A percentile compares a stretch with the other conserved stretches of the same genome.
These are phyloP conservation scores for Fragum whitleyi DNA, from an alignment of 2,888 invertebrate genomes.

Conservation along the genomic window DNA sequence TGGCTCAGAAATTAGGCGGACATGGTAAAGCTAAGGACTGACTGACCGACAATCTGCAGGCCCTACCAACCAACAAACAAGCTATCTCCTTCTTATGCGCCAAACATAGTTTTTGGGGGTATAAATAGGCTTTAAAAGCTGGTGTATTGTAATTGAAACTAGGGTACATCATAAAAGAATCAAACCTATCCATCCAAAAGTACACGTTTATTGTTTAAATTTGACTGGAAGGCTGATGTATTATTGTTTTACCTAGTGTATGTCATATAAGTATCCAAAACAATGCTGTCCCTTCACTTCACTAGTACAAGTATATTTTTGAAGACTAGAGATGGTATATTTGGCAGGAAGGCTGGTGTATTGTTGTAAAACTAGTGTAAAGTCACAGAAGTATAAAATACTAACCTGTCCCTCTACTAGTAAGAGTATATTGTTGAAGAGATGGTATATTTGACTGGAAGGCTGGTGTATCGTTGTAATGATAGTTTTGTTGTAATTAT, in stretches of 20 bases:
- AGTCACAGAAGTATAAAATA: conserved; percentile 88
- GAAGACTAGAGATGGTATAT: conserved; percentile 93
- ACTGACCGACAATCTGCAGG: too few species aligned
- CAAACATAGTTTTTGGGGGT: too few species aligned
- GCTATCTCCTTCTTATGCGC: too few species aligned
- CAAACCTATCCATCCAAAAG: conserved; percentile 87
- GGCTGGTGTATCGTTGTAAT: conserved; percentile 93
- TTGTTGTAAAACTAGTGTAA: conserved; percentile 92
- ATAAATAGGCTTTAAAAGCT: conserved; percentile 94
- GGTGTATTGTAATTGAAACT: conserved; percentile 93
- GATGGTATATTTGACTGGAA: conserved; percentile 93
- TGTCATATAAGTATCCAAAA: too few species aligned
- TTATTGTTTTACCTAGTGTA: conserved; percentile 91
- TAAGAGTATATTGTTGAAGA: conserved; percentile 91
- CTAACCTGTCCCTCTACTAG: conserved; percentile 87
- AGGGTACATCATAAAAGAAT: too few species aligned
- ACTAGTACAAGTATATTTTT: conserved; percentile 89
- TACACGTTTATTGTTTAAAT: conserved; percentile 91
- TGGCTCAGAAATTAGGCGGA: too few species aligned
- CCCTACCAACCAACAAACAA: too few species aligned
- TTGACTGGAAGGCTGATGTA: conserved; percentile 94
- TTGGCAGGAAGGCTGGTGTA: conserved; percentile 94
- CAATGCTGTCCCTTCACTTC: conserved; percentile 88
- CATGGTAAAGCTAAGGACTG: too few species aligned
- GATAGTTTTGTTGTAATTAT: conserved; percentile 91